Conservation (phyloP, 2,888 invertebrate species). For the Drosophila austrosaltans region DNA sequence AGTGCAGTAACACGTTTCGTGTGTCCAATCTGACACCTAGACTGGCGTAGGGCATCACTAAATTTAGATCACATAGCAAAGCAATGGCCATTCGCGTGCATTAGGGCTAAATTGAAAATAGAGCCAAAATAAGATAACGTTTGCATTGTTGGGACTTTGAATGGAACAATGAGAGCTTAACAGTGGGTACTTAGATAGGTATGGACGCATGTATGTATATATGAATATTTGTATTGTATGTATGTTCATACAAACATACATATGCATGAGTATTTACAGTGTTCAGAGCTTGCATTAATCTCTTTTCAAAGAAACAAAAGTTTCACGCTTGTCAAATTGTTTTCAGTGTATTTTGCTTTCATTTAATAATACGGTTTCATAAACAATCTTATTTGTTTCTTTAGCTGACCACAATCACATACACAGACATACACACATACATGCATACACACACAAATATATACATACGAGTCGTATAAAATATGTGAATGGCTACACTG, state of each 20-base stretch:
- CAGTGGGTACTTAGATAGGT: background rate
- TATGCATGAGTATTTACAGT: too few species aligned
- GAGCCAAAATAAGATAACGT: conserved; percentile 56
- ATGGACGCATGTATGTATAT: background rate
- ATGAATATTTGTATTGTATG: too few species aligned
- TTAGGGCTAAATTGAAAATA: conserved; percentile 58
- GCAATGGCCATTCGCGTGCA: conserved; percentile 61
- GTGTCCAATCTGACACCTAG: conserved; percentile 59
- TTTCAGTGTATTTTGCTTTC: conserved; percentile 29
- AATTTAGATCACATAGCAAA: conserved; percentile 22
- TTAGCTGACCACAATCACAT: conserved; percentile 14
- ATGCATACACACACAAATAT: conserved; percentile 3
- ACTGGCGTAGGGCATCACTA: conserved; percentile 6
- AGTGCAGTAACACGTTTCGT: conserved; percentile 66
- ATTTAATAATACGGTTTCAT: conserved; percentile 56
- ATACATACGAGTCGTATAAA: conserved; percentile 5
- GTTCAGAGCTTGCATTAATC: too few species aligned
- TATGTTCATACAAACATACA: too few species aligned
- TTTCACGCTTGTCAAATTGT: background rate
- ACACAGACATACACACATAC: conserved; percentile 3
- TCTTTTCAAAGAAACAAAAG: too few species aligned
- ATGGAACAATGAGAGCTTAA: conserved; percentile 37
- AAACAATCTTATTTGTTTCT: conserved; percentile 67
- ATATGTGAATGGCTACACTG: conserved; percentile 54
- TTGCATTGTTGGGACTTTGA: conserved; percentile 47